Percentiles rank a stretch among this genome's conserved stretches.
phyloP scores from a whole-genome alignment of 2,888 invertebrate species.

The Argyresthia albistria region DNA sequence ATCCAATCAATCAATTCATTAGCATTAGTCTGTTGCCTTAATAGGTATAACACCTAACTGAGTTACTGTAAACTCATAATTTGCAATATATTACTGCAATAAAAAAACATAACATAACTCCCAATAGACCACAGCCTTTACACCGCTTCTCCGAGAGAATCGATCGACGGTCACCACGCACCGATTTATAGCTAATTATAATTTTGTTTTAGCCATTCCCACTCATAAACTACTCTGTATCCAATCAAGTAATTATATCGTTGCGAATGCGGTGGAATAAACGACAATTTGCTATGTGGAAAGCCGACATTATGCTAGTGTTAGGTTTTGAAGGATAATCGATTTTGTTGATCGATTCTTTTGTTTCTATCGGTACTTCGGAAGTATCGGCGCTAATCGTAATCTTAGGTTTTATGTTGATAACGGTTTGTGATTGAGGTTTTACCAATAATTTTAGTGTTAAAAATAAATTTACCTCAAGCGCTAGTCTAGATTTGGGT shows the following conservation, averaged over 20 bases:
- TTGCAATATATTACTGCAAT: too few species aligned
- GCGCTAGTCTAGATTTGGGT: too few species aligned
- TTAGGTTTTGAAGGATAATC: not conserved
- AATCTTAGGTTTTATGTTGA: not conserved
- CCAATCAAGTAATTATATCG: constrained; percentile 56
- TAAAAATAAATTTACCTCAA: too few species aligned
- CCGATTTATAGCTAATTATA: constrained; percentile 62
- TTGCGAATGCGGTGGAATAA: constrained; percentile 9
- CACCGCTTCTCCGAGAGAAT: constrained; percentile 13
- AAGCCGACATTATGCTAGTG: not conserved
- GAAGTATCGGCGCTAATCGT: not conserved
- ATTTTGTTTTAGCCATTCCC: constrained; percentile 50
- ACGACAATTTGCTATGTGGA: too few species aligned
- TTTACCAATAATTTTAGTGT: not conserved
- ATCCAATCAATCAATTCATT: too few species aligned
- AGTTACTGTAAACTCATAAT: too few species aligned
- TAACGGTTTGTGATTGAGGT: not conserved
- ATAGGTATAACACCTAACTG: too few species aligned
- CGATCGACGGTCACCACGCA: constrained; percentile 42
- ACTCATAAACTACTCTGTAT: constrained; percentile 56
- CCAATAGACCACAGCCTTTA: too few species aligned
- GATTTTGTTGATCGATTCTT: not conserved
- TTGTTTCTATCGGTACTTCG: not conserved
- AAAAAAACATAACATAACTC: too few species aligned
- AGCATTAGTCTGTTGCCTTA: too few species aligned